Evolutionary conservation across 2,888 invertebrate species (phyloP).

Genomic region (Brachyopa scutellaris): DNA sequence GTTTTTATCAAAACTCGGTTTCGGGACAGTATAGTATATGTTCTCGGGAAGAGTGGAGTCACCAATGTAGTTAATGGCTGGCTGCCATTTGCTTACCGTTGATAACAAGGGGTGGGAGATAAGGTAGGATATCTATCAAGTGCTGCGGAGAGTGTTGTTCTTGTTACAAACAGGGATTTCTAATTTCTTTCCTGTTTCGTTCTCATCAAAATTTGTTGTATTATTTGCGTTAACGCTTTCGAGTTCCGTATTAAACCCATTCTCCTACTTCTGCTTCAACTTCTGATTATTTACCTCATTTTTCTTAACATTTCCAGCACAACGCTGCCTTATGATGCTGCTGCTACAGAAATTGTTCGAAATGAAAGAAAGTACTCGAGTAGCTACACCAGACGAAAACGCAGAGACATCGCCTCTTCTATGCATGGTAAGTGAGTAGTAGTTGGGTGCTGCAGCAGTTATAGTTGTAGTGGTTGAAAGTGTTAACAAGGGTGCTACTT

Average conservation of each 20-base stretch:
- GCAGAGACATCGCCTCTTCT: slow-evolving; percentile 78
- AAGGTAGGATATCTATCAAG: too few relatives aligned
- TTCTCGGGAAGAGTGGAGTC: too few relatives aligned
- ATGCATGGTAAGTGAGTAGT: slow-evolving; percentile 78
- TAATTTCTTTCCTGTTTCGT: neutral
- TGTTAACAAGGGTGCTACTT: slow-evolving; percentile 27
- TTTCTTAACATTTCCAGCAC: slow-evolving; percentile 48
- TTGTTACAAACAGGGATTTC: too few relatives aligned
- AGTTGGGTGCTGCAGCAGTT: slow-evolving; percentile 1
- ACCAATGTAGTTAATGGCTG: too few relatives aligned
- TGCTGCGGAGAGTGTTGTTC: too few relatives aligned
- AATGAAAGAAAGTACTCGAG: slow-evolving; percentile 71
- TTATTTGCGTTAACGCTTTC: slow-evolving; percentile 59
- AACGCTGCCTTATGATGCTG: slow-evolving; percentile 53
- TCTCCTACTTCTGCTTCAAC: neutral
- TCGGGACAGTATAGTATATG: too few relatives aligned
- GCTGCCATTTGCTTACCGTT: too few relatives aligned
- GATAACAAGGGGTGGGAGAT: too few relatives aligned
- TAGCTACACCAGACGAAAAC: slow-evolving; percentile 74
- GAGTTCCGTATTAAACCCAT: neutral
- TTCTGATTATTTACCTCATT: slow-evolving; percentile 32
- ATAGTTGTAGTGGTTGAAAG: slow-evolving; percentile 12
- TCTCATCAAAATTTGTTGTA: slow-evolving; percentile 7
- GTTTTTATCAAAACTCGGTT: too few relatives aligned
- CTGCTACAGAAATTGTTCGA: slow-evolving; percentile 48